A percentile compares a stretch with the other conserved stretches of the same genome.
phyloP scores from a whole-genome alignment of 2,888 invertebrate genomes.

The Arctia plantaginis region DNA sequence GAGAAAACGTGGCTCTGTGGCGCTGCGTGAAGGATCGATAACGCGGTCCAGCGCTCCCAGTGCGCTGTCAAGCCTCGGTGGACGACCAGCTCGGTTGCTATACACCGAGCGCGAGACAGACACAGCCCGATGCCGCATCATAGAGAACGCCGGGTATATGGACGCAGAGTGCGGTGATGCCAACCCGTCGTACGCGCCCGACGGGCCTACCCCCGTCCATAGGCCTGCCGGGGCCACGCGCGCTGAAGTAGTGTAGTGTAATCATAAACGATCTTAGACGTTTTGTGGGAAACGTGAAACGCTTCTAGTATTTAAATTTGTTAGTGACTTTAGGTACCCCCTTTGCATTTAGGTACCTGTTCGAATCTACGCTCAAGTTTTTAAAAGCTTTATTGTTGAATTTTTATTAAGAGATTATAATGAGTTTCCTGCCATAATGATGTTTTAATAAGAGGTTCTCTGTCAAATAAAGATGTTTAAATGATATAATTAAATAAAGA shows the following conservation, averaged over 20 bases:
- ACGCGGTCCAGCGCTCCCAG: conserved; percentile 74
- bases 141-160: conserved; percentile 82
- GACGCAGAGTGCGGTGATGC: conserved; percentile 77
- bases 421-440: conserved; percentile 77
- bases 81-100: conserved; percentile 76
- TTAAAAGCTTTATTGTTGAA: conserved; percentile 84
- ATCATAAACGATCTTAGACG: conserved; percentile 63
- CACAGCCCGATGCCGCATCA: conserved; percentile 79
- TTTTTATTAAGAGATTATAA: conserved; percentile 81
- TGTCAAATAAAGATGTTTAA: conserved; percentile 74
- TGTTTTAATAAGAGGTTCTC: conserved; percentile 74
- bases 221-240: conserved; percentile 51
- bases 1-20: conserved; percentile 81
- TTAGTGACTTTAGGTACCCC: conserved; percentile 81
- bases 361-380: conserved; percentile 84
- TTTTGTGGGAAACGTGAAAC: conserved; percentile 84
- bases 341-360: conserved; percentile 79
- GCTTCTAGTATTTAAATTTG: conserved; percentile 82
- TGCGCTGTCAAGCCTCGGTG: conserved; percentile 69
- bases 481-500: conserved; percentile 70
- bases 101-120: conserved; percentile 76
- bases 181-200: conserved; percentile 82
- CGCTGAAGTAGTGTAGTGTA: conserved; percentile 74
- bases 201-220: conserved; percentile 81
- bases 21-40: conserved; percentile 80